A percentile compares a stretch with the other conserved stretches of the same genome.
Evolutionary conservation across 1,140 invertebrate species (phyloP).

Genomic region (Pemphigus obesinymphae): DNA sequence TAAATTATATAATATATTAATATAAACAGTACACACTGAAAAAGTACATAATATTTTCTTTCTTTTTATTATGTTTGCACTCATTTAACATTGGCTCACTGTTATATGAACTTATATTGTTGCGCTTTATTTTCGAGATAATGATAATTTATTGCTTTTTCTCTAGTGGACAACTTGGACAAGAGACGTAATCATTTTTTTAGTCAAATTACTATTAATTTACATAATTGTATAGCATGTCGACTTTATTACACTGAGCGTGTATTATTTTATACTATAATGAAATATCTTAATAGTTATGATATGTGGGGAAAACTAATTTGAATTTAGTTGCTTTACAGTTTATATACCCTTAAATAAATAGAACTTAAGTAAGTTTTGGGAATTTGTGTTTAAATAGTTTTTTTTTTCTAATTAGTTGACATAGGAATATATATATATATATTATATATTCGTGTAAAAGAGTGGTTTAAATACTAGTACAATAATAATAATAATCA

Average conservation of each 20-base stretch:
- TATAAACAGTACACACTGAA: not conserved
- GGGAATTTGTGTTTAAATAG: not conserved
- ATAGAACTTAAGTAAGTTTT: not conserved
- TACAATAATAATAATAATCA: too few species aligned
- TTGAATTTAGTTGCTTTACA: not conserved
- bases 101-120: not conserved
- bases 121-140: not conserved
- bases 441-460: too few species aligned
- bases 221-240: conserved; percentile 5
- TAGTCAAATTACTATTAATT: not conserved
- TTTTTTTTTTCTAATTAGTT: not conserved
- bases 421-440: not conserved
- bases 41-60: not conserved
- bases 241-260: not conserved
- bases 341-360: not conserved
- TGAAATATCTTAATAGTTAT: not conserved
- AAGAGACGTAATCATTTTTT: conserved; percentile 10
- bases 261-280: not conserved
- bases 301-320: not conserved
- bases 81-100: not conserved
- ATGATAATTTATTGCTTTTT: conserved; percentile 20
- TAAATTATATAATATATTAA: not conserved
- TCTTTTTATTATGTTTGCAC: not conserved
- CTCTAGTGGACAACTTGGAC: conserved; percentile 4
- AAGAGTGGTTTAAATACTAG: too few species aligned